phyloP scores from a whole-genome alignment of 2,113 vertebrate species.

The Archocentrus centrarchus region DNA sequence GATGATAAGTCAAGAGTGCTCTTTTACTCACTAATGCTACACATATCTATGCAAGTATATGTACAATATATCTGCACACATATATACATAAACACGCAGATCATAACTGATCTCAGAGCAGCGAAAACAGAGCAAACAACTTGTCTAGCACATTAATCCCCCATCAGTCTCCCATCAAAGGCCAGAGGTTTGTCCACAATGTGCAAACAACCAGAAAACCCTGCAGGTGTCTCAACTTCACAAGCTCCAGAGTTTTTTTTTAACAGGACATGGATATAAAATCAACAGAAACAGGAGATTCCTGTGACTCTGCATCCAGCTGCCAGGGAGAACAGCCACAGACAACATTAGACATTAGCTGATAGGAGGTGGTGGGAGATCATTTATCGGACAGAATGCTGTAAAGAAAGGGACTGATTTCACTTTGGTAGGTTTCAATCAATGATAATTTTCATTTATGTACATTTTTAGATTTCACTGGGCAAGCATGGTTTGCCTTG shows the following conservation, averaged over 20 bases:
- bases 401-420: too few relatives aligned
- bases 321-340: too few relatives aligned
- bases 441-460: background rate
- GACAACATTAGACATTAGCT: too few relatives aligned
- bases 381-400: too few relatives aligned
- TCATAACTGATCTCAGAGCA: background rate
- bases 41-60: too few relatives aligned
- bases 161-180: background rate
- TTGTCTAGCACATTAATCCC: background rate
- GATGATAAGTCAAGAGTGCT: too few relatives aligned
- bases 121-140: background rate
- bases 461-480: background rate
- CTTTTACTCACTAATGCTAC: too few relatives aligned
- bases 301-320: too few relatives aligned
- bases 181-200: background rate
- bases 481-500: background rate
- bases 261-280: background rate
- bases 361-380: too few relatives aligned
- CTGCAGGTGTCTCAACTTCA: background rate
- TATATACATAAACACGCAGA: background rate
- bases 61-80: too few relatives aligned
- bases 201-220: background rate
- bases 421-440: background rate
- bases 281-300: background rate
- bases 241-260: background rate